Evolutionary conservation across 1,140 invertebrate genomes (phyloP), one percentile per base, ranked within the genome.

Genomic region (Tetramorium simillimum): DNA sequence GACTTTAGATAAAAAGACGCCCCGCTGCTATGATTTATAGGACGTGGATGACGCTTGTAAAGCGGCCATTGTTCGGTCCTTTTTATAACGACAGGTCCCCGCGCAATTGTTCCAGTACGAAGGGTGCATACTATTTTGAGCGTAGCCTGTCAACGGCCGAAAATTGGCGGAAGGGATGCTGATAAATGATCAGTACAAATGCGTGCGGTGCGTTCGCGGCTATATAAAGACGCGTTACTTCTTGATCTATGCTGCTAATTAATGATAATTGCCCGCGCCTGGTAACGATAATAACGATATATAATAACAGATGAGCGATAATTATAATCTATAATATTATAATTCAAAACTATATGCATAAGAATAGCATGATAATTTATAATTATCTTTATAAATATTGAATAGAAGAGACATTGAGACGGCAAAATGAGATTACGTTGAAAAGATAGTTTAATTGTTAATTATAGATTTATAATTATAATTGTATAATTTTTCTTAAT

Each of bases 11-110:
- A 70, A 90, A 90, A 87, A 89, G 86, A 46, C 67, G 70, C 18
- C 60, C 33, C 67, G 24, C 28, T 9, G 24, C 67, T 58, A 80
- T 90, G 86, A 90, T 90, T 90, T 89, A 89, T 70, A 87, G 88
- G 49, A 90, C 88, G 85, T 84, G 70, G 77, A 87, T 87, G 88
- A 90, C 78, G 87, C 89, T 89, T 90, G 88, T 89, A 89, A 90
- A 90, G 72, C 88, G 46, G n/a, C 60, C 88, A 90, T 90, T 90
- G 89, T 90, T 84, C 80, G 67, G 56, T 65, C 72, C 78, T 76
- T 76, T 89, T 90, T 80, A 24, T 62, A 76, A 72, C 53, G 77
- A 82, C 21, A 75, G 37, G 18, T 40, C 51, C n/a, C 56, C 77
- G 49, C 58, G 58, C 62, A 49, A 80, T 84, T 84, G 69, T 70